These are phyloP conservation scores for Perca flavescens DNA, from an alignment of 2,113 vertebrate species.

Conservation along the genomic window DNA sequence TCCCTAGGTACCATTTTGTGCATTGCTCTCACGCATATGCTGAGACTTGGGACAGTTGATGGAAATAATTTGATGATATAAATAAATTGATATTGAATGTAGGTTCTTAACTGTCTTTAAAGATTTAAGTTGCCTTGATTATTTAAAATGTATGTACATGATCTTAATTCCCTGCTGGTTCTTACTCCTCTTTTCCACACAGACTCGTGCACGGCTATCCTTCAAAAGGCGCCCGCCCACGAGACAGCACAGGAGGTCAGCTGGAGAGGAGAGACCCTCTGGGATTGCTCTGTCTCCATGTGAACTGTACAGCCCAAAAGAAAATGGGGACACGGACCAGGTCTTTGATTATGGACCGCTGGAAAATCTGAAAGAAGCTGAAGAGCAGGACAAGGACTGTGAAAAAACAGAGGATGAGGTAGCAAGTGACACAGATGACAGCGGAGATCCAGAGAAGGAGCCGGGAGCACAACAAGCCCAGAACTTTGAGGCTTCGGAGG, in stretches of 20 bases:
- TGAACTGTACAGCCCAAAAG: slow-evolving; percentile 55
- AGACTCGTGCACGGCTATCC: slow-evolving; percentile 83
- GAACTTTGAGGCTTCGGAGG: slow-evolving; percentile 17
- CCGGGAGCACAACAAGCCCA: slow-evolving; percentile 24
- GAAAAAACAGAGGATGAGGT: slow-evolving; percentile 36
- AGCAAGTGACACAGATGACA: slow-evolving; percentile 11
- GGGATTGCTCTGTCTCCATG: slow-evolving; percentile 28
- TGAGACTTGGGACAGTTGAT: not conserved
- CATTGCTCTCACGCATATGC: slow-evolving; percentile 36
- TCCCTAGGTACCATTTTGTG: slow-evolving; percentile 29
- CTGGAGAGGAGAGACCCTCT: slow-evolving; percentile 64
- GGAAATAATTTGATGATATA: not conserved
- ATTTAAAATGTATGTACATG: not conserved
- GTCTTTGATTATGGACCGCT: slow-evolving; percentile 21
- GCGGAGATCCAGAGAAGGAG: slow-evolving; percentile 18
- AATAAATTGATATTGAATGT: not conserved
- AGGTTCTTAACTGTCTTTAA: not conserved
- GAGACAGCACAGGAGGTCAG: slow-evolving; percentile 83
- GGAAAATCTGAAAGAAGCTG: slow-evolving; percentile 27
- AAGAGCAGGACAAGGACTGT: slow-evolving; percentile 58
- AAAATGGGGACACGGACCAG: slow-evolving; percentile 66
- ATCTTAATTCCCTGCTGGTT: not conserved
- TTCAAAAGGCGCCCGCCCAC: slow-evolving; percentile 84
- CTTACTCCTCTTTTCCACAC: not conserved
- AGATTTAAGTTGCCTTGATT: not conserved